Conservation (phyloP, 2,113 vertebrate species). For the Coptodon rendalli region DNA sequence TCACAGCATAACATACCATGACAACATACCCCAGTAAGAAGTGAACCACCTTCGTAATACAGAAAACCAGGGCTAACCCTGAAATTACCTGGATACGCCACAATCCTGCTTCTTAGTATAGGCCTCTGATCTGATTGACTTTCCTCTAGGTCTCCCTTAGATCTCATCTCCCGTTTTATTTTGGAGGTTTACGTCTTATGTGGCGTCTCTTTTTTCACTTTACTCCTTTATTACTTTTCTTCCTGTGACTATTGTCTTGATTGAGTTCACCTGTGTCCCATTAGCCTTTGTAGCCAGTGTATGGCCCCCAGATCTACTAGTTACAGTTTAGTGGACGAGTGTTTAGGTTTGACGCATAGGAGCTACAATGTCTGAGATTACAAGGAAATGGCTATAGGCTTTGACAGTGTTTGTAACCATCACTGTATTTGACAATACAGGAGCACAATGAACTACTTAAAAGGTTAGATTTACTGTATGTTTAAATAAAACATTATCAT, state of each 20-base stretch:
- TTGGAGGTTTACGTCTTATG: neutral
- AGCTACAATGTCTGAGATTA: neutral
- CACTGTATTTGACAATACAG: neutral
- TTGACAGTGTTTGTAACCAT: neutral
- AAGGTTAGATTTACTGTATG: neutral
- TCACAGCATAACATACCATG: neutral
- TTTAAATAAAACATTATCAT: neutral
- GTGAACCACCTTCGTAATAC: neutral
- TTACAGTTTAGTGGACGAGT: neutral
- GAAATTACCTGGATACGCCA: neutral
- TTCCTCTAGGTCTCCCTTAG: neutral
- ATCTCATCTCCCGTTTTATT: neutral
- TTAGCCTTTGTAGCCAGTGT: neutral
- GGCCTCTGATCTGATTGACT: neutral
- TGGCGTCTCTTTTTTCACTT: neutral
- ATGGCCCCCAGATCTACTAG: neutral
- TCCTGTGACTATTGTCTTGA: neutral
- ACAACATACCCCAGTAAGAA: neutral
- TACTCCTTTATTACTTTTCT: neutral
- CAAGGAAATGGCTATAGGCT: neutral
- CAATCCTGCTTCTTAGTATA: neutral
- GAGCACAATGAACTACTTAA: accelerated
- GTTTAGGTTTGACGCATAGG: neutral
- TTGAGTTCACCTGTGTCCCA: neutral
- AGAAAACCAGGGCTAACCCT: neutral